Evolutionary conservation across 2,113 vertebrate species (phyloP), one percentile per base, ranked within the genome.

Genomic region (Etheostoma cragini): DNA sequence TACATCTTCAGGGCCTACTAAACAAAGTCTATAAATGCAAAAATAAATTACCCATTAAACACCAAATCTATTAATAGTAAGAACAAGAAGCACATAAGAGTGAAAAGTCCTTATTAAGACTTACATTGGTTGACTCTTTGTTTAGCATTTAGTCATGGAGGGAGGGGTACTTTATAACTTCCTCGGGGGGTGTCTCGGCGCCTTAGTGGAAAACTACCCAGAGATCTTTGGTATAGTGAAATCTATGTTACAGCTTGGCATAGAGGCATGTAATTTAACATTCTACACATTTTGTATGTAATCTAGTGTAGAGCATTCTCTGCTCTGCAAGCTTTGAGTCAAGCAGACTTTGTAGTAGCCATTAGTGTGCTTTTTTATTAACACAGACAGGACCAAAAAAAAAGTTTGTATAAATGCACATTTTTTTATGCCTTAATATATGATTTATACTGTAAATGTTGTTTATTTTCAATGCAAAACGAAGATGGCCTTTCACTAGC

Each of bases 21-120:
- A 78, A 78, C 46, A 52, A 65, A 26, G 65, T 65, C 11, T 58
- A 47, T 57, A 54, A 76, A 63, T 72, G 50, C 35, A 63, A 6
- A 33, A 52, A 33, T 42, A 72, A 80, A 65, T 19, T 66, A 62
- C 24, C 24, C 56, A 46, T 72, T 62, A 79, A 56, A 58, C 64
- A 56, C 16, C 15, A 66, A 33, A 67, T 75, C 8, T 62, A 56
- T 19, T 75, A 22, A 26, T 26, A 26, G 26, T 26, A 26, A 26
- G 26, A 26, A 26, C 26, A 26, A 26, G 26, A 26, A 42, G 65
- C 47, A 0, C 3, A 2, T 26, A 54, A 52, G 8, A 47, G 15
- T 64, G 3, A 58, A 74, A 84, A 67, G 8, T 12, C 22, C 19
- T 72, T 2, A 46, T 24, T 71, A 50, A 69, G 7, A 42, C 22